Evolutionary conservation across 2,113 vertebrate species (phyloP).

Genomic region (Pseudopipra pipra): DNA sequence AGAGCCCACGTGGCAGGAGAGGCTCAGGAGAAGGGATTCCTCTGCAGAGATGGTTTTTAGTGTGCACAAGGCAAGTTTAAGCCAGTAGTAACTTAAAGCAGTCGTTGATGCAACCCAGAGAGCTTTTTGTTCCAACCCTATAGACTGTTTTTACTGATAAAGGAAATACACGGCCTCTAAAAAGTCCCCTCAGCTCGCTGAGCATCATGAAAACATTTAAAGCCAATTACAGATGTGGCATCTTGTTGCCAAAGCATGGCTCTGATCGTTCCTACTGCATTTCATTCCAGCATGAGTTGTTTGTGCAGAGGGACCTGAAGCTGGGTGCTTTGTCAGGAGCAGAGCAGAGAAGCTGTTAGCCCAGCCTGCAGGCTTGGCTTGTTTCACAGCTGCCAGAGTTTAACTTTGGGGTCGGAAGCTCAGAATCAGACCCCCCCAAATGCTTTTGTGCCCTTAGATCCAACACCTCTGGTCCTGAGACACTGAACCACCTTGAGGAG

Average conservation of each 20-base stretch:
- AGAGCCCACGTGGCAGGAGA: accelerated
- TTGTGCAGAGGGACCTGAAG: neutral
- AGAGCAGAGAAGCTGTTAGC: neutral
- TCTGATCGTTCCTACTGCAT: neutral
- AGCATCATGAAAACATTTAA: neutral
- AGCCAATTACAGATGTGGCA: neutral
- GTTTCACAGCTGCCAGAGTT: neutral
- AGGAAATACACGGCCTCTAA: neutral
- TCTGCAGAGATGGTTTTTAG: neutral
- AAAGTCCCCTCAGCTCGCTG: neutral
- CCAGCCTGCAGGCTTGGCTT: too few relatives aligned
- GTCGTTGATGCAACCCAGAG: neutral
- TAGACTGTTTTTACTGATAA: neutral
- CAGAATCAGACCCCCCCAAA: neutral
- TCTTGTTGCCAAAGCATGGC: neutral
- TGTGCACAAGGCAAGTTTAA: neutral
- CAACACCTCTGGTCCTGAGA: neutral
- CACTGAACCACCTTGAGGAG: neutral
- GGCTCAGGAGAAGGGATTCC: neutral
- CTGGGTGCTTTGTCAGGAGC: neutral
- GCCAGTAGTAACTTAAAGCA: neutral
- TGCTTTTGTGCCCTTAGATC: neutral
- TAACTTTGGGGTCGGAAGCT: neutral
- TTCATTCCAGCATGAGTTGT: neutral
- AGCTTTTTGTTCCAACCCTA: neutral